A percentile compares a stretch with the other conserved stretches of the same genome.
Evolutionary conservation across 2,113 vertebrate species (phyloP).

Genomic region (Lasiurus cinereus): DNA sequence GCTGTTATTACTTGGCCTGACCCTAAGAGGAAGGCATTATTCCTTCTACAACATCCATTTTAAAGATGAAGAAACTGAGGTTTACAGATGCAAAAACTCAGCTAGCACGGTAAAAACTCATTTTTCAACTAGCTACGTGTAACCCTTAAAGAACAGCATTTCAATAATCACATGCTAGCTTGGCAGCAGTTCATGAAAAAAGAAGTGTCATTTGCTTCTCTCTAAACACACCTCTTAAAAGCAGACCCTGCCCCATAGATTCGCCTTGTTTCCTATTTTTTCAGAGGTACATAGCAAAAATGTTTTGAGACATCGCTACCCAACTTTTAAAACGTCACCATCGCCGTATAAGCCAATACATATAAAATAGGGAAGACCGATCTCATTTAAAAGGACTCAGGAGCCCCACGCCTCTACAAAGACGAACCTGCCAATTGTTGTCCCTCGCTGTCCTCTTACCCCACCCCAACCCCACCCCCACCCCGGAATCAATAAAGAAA

Average conservation of each 20-base stretch:
- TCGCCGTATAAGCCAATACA: background rate
- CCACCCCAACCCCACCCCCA: no score
- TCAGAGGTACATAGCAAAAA: background rate
- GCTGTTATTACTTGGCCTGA: background rate
- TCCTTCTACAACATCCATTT: slow-evolving; percentile 43
- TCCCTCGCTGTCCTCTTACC: background rate
- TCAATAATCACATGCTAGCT: background rate
- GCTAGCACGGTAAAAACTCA: background rate
- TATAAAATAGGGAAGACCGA: background rate
- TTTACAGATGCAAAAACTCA: background rate
- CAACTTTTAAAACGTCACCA: slow-evolving; percentile 45
- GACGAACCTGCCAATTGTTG: slow-evolving; percentile 2
- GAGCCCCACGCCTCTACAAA: slow-evolving; percentile 46
- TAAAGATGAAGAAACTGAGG: slow-evolving; percentile 16
- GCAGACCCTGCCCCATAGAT: background rate
- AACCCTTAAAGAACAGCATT: background rate
- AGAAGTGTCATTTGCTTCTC: slow-evolving; percentile 12
- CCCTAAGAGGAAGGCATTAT: background rate
- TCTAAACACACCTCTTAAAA: background rate
- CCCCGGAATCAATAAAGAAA: background rate
- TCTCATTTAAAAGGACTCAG: slow-evolving; percentile 20
- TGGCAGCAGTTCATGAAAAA: background rate
- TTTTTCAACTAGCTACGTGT: slow-evolving; percentile 45
- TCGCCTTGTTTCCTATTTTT: slow-evolving; percentile 44
- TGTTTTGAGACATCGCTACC: background rate